Base-by-base conservation (phyloP, 2,113 vertebrate genomes). In the Hepsetus odoe region DNA sequence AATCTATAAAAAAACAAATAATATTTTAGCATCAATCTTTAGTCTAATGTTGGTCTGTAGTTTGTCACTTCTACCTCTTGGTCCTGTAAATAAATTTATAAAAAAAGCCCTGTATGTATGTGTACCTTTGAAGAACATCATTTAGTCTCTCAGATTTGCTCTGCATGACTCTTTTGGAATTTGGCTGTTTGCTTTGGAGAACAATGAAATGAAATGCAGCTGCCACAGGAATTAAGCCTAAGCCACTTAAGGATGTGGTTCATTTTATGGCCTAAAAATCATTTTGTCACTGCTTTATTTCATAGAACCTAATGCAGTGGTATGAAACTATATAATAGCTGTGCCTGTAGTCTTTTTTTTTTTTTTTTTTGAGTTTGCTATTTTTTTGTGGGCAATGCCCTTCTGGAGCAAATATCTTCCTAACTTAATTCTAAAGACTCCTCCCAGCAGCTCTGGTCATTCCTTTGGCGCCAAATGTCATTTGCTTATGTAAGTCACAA, bases 261-360 rank as follows among this genome's bases (percentile, higher is more conserved):
- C 22, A 61, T 53, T 66, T 61, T 35, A 14, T 13, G 20, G 55
- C 38, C 38, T 51, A 26, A 46, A 71, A 66, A 16, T 18, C 38
- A 49, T 6, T 64, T 42, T 77, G 68, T 56, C 51, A 55, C 71
- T 65, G 10, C 46, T 76, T 71, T 16, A 55, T 14, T 55, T 40
- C 32, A 32, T 30, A 30, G 51, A 65, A 32, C 35, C 18, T 33
- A 5, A 70, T 62, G 32, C 18, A 33, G 7, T 61, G 55, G 1
- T 16, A 40, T 33, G 46, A 22, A 66, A 42, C 33, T 26, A 30
- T 28, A 58, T 24, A 44, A 28, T 11, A 56, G 16, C 49, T 26
- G 2, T 71, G 59, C 56, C 58, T 72, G 58, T 66, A 51, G 33
- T 58, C 53, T 38, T 4, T 38, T 38, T 38, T 4, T 9, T 38